These are phyloP conservation scores for Pseudocheirus occidentalis DNA, from an alignment of 2,797 vertebrate genomes.

Conservation along the genomic window DNA sequence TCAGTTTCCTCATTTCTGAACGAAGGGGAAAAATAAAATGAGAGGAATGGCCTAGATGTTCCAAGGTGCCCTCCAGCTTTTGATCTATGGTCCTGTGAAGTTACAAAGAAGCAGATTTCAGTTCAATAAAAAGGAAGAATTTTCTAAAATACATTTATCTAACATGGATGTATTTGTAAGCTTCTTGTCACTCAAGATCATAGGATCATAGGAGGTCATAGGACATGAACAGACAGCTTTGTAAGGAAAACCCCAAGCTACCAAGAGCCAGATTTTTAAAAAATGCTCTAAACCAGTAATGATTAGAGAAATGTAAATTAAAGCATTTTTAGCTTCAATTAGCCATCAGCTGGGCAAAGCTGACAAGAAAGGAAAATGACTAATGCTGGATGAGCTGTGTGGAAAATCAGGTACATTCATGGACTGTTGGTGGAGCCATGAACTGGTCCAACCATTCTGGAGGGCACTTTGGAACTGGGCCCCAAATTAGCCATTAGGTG, in stretches of 20 bases:
- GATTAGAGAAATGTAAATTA: not conserved
- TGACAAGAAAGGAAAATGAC: not conserved
- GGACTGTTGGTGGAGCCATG: not conserved
- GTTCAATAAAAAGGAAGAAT: no score
- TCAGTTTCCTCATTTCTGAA: not conserved
- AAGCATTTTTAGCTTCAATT: not conserved
- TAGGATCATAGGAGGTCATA: not conserved
- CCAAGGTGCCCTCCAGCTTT: not conserved
- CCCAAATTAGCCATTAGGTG: not conserved
- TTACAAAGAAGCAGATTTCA: not conserved
- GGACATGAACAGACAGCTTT: not conserved
- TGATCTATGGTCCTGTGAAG: not conserved
- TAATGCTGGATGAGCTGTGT: not conserved
- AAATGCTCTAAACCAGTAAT: not conserved
- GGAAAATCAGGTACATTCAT: not conserved
- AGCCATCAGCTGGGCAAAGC: not conserved
- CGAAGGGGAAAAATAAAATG: not conserved
- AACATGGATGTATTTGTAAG: not conserved
- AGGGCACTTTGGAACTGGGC: not conserved
- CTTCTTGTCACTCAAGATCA: not conserved
- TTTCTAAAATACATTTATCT: not conserved
- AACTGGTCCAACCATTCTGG: not conserved
- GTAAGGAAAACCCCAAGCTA: not conserved
- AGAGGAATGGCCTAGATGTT: not conserved
- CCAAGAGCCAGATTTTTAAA: not conserved